Conservation (phyloP, 2,113 vertebrate genomes). For the Labeo rohita region DNA sequence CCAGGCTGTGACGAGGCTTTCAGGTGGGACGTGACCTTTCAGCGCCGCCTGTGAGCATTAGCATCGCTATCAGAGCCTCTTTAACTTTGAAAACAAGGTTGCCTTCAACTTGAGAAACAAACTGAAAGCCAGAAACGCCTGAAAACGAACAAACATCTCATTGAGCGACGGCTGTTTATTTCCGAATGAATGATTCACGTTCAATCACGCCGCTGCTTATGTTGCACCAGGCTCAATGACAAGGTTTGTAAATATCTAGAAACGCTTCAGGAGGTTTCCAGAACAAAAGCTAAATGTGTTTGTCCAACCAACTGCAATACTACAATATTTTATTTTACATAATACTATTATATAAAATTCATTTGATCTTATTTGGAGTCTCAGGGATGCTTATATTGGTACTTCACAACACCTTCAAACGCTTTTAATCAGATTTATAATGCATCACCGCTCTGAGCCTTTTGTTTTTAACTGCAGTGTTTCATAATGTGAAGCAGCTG, state of each 20-base stretch:
- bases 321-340: neutral
- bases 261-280: neutral
- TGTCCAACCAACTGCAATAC: neutral
- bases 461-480: neutral
- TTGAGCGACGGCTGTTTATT: neutral
- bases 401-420: neutral
- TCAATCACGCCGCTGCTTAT: neutral
- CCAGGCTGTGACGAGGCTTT: conserved; percentile 32
- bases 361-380: neutral
- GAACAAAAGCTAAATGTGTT: neutral
- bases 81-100: neutral
- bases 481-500: neutral
- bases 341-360: neutral
- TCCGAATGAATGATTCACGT: neutral
- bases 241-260: neutral
- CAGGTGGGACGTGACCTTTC: neutral
- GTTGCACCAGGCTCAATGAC: neutral
- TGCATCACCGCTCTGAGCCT: neutral
- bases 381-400: neutral
- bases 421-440: neutral
- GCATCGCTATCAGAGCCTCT: neutral
- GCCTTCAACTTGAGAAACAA: neutral
- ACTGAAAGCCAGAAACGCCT: neutral
- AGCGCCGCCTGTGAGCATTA: neutral
- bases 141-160: neutral